These are phyloP conservation scores for Plebejus anna DNA, from an alignment of 2,888 invertebrate genomes.

Conservation along the genomic window DNA sequence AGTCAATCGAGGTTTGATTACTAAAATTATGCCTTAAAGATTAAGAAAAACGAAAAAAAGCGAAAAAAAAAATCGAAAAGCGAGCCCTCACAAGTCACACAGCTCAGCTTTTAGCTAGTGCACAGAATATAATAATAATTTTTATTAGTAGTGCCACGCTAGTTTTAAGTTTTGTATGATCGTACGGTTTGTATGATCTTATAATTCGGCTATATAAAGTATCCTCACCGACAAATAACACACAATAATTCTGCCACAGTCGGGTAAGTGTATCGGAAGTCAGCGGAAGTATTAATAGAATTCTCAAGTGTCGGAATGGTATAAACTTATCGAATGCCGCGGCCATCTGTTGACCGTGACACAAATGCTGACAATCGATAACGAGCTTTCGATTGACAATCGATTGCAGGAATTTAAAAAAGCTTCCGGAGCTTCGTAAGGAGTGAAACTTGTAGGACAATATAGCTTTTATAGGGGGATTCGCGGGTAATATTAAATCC, in stretches of 20 bases:
- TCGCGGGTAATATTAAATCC: not conserved
- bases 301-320: conserved; percentile 1
- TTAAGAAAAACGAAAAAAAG: no score
- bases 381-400: conserved; percentile 4
- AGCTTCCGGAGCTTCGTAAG: not conserved
- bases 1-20: no score
- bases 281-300: conserved; percentile 5
- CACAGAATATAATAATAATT: no score
- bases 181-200: no score
- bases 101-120: no score
- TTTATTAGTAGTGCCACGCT: no score
- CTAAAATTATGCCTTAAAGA: no score
- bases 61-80: no score
- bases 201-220: no score
- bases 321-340: conserved; percentile 7
- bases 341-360: conserved; percentile 14
- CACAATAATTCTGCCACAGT: not conserved
- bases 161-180: no score
- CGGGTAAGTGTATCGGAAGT: not conserved
- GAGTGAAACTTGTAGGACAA: not conserved
- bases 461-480: not conserved
- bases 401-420: not conserved
- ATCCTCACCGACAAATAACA: not conserved
- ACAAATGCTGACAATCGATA: not conserved
- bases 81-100: no score